Conservation (phyloP, 2,888 invertebrate genomes). For the Eretmocerus hayati region DNA sequence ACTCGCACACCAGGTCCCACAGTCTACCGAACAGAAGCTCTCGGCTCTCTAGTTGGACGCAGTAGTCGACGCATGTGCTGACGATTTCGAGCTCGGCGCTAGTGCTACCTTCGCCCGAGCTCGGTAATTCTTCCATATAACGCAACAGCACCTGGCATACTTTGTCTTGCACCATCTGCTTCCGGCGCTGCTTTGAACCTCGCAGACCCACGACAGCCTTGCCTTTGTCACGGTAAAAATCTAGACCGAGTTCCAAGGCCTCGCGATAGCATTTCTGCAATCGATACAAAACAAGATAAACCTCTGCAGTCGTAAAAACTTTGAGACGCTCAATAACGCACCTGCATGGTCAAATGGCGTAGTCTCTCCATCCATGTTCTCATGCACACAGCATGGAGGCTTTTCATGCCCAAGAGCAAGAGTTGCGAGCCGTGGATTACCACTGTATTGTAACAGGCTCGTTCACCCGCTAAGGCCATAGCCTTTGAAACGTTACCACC, state of each 20-base stretch:
- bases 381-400: conserved; percentile 50
- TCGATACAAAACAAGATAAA: no score
- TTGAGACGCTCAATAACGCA: conserved; percentile 33
- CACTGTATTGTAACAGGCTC: conserved; percentile 70
- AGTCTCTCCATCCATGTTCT: conserved; percentile 63
- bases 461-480: conserved; percentile 67
- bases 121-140: conserved; percentile 42
- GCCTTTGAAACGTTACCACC: conserved; percentile 85
- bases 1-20: conserved; percentile 53
- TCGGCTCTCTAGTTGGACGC: conserved; percentile 43
- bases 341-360: conserved; percentile 54
- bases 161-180: conserved; percentile 46
- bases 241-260: conserved; percentile 54
- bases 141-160: conserved; percentile 41
- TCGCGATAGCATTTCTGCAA: conserved; percentile 51
- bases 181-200: conserved; percentile 47
- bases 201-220: conserved; percentile 57
- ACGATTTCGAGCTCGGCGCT: conserved; percentile 32
- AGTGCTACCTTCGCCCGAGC: conserved; percentile 29
- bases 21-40: conserved; percentile 49
- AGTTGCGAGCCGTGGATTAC: conserved; percentile 63
- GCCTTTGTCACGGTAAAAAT: conserved; percentile 57
- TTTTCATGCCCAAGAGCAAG: conserved; percentile 61
- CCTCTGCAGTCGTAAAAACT: no score
- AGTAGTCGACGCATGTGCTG: conserved; percentile 41